Evolutionary conservation across 2,113 vertebrate species (phyloP).

Genomic region (Artemisiospiza belli): DNA sequence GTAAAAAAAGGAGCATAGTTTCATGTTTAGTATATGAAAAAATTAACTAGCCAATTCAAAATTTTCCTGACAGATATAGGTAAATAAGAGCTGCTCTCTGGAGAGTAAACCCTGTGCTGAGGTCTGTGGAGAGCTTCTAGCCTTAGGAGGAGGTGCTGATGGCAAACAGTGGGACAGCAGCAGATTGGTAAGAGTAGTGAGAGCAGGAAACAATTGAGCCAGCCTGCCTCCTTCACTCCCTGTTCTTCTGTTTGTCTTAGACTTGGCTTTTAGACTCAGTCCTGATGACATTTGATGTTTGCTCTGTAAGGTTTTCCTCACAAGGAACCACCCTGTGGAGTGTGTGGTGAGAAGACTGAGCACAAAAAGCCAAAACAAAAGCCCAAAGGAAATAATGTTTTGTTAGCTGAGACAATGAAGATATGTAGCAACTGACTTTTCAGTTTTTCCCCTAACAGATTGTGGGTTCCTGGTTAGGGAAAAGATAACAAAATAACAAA

Average conservation of each 20-base stretch:
- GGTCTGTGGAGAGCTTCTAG: neutral
- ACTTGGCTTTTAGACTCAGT: neutral
- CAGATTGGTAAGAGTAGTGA: neutral
- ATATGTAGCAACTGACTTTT: neutral
- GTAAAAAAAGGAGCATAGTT: neutral
- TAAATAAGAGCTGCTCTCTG: neutral
- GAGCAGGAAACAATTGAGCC: neutral
- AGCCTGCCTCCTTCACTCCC: neutral
- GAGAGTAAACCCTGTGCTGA: neutral
- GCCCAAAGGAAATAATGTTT: neutral
- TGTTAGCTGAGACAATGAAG: neutral
- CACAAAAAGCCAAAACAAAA: neutral
- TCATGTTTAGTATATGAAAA: neutral
- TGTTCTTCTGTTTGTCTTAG: neutral
- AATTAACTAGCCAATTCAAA: neutral
- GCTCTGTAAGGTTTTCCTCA: neutral
- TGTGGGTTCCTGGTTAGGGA: neutral
- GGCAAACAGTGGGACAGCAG: neutral
- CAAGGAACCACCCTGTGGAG: neutral
- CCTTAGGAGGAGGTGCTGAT: neutral
- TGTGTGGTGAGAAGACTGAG: fast-evolving
- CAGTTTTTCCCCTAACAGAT: neutral
- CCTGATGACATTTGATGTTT: neutral
- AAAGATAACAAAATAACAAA: neutral
- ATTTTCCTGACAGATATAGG: neutral